These are phyloP conservation scores for Alviniconcha marisindica DNA, from an alignment of 1,140 invertebrate species.

Conservation along the genomic window DNA sequence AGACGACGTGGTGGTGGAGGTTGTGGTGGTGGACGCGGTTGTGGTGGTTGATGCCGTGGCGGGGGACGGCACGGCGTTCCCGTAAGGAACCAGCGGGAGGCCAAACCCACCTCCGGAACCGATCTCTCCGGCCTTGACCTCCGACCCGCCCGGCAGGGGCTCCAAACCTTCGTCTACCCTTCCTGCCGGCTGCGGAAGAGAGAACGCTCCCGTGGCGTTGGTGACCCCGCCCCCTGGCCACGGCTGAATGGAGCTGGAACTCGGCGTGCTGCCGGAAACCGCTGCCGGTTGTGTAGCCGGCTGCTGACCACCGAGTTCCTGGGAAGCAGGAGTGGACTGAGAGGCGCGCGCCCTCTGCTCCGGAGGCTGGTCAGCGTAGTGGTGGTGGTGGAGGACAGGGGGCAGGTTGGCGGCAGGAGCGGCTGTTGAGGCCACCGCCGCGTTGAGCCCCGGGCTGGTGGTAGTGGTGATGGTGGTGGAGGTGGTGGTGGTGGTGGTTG, in stretches of 20 bases:
- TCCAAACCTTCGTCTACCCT: no score
- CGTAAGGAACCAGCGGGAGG: slow-evolving; percentile 4
- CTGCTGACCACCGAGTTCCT: no score
- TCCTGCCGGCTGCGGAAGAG: no score
- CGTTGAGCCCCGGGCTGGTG: no score
- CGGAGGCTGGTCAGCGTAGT: not conserved
- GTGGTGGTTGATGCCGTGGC: not conserved
- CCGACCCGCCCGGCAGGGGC: not conserved
- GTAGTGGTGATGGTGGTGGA: no score
- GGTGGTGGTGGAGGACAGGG: not conserved
- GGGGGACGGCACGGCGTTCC: not conserved
- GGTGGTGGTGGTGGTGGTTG: not conserved
- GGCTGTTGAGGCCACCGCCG: not conserved
- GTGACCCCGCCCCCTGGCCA: no score
- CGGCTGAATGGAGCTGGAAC: no score
- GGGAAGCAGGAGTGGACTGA: no score
- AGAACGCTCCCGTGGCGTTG: no score
- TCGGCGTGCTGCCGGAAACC: no score
- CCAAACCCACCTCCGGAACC: not conserved
- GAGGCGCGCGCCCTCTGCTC: not conserved
- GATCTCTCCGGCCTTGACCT: slow-evolving; percentile 1
- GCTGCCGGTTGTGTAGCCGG: no score
- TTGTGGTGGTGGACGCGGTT: not conserved
- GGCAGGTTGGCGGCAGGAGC: slow-evolving; percentile 3
- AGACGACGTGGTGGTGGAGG: not conserved